Percentiles rank a stretch among this genome's conserved stretches.
These are phyloP conservation scores for Trichosurus vulpecula DNA, from an alignment of 2,797 vertebrate genomes.

Conservation along the genomic window DNA sequence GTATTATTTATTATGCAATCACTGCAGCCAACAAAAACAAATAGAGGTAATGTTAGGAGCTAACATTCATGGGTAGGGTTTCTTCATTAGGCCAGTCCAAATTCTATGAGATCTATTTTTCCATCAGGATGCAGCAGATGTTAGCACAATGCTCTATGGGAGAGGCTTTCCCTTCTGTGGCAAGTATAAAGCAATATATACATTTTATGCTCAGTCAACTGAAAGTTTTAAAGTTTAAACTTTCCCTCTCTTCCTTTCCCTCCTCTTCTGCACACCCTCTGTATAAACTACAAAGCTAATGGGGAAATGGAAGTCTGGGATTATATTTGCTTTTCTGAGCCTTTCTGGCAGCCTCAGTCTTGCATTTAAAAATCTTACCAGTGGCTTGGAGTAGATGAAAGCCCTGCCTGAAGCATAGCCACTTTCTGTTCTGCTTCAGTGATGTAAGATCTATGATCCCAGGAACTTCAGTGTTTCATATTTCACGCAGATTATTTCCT, in stretches of 20 bases:
- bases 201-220: neutral
- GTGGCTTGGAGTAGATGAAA: neutral
- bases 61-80: conserved; percentile 48
- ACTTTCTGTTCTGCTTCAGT: neutral
- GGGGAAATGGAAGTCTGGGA: neutral
- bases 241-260: neutral
- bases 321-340: neutral
- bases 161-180: conserved; percentile 30
- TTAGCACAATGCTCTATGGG: conserved; percentile 43
- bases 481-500: neutral
- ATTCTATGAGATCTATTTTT: conserved; percentile 49
- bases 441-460: neutral
- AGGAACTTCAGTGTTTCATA: neutral
- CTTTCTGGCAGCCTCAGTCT: neutral
- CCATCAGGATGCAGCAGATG: conserved; percentile 34
- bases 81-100: conserved; percentile 13
- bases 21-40: neutral
- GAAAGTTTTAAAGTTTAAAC: too few species aligned
- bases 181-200: conserved; percentile 44
- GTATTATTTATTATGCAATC: conserved; percentile 81
- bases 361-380: neutral
- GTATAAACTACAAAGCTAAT: neutral
- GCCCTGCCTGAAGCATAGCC: accelerated
- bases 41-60: neutral
- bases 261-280: neutral